Base-by-base conservation (phyloP, 1,140 invertebrate species). In the Atta cephalotes region DNA sequence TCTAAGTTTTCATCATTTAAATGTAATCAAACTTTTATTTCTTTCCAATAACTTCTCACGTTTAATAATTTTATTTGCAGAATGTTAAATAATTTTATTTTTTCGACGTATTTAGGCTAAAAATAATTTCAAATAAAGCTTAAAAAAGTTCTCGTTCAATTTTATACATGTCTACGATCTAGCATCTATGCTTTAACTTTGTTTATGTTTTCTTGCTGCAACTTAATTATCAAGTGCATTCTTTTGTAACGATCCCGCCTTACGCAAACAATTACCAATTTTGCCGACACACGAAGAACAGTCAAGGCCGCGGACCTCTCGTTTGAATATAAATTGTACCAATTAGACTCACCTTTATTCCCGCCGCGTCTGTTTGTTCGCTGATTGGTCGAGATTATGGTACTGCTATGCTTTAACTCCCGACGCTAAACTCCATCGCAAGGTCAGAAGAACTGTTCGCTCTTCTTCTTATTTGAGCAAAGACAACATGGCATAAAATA, bases 271-370 rank as follows among this genome's bases (percentile, higher is more conserved):
- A 91, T 88, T 92, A 81, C 92, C 87, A 92, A 92, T 93, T 93
- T 89, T 25, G 89, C 89, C 72, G 65, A 66, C 51, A 87, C 68
- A 28, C 80, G 88, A 93, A 92, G 91, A 93, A 70, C 89, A 93
- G 91, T 92, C 93, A 94, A 94, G 94, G 94, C 91, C 93, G 89
- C 85, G 88, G 87, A 92, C 87, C 92, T 94, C 92, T 94, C 92
- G 93, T 95, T 94, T 94, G 92, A 94, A 94, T 95, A 94, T 93
- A 92, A 95, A 95, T 94, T 94, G 93, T 88, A 88, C 90, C 93
- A 92, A 94, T 94, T 93, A 94, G 92, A 87, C 91, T 94, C 92
- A 94, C 92, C 93, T 95, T 94, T 94, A 93, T 93, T 92, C 93
- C 88, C 89, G 85, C 74, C 91, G 77, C 91, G 90, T 87, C 93